Conservation (phyloP, 2,113 vertebrate genomes). For the Guaruba guarouba region DNA sequence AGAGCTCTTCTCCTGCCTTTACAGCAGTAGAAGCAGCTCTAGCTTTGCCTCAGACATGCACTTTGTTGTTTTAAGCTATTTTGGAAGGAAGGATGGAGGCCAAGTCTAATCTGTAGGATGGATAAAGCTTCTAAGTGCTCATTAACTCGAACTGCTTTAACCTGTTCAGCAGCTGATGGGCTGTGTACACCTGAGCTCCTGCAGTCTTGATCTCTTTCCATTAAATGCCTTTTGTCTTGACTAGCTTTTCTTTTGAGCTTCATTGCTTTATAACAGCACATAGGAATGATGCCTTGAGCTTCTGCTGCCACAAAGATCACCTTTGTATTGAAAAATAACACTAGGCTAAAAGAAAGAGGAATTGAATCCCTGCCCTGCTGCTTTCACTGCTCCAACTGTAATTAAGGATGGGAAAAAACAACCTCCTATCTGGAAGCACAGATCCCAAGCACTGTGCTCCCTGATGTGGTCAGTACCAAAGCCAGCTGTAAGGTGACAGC, state of each 20-base stretch:
- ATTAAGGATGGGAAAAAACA: not conserved
- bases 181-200: not conserved
- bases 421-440: not conserved
- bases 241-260: not conserved
- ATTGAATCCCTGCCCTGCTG: not conserved
- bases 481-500: not conserved
- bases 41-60: not conserved
- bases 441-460: not conserved
- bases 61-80: not conserved
- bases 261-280: not conserved
- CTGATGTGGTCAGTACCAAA: not conserved
- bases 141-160: not conserved
- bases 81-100: not conserved
- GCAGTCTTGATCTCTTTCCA: not conserved
- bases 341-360: not conserved
- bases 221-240: not conserved
- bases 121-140: not conserved
- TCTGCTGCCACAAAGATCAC: not conserved
- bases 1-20: not conserved
- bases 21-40: not conserved
- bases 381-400: not conserved
- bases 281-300: not conserved
- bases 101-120: not conserved
- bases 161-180: not conserved
- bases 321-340: not conserved